These are phyloP conservation scores for Catostomus latipinnis DNA, from an alignment of 2,797 vertebrate genomes.

Conservation along the genomic window DNA sequence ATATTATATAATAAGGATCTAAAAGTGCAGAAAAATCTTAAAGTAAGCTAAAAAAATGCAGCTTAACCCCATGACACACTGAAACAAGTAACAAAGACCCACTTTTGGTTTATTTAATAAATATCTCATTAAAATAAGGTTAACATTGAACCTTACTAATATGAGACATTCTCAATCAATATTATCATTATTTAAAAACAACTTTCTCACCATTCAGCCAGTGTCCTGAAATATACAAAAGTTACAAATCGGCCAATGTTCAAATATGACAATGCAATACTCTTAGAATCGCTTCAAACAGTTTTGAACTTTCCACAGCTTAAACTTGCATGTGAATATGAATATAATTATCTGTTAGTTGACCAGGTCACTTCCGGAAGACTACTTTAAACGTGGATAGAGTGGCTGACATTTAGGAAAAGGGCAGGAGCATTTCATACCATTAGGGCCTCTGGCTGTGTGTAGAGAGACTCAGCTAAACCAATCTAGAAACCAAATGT, in stretches of 20 bases:
- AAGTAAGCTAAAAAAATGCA: background rate
- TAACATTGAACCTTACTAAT: background rate
- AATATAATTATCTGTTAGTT: constrained; percentile 53
- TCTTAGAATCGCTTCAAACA: background rate
- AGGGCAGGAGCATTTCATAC: constrained; percentile 51
- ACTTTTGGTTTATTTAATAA: constrained; percentile 7
- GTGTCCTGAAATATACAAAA: no score
- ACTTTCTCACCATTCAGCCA: no score
- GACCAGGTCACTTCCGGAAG: constrained; percentile 43
- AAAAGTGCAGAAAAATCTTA: background rate
- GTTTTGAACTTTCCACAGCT: constrained; percentile 19
- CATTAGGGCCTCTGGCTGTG: constrained; percentile 42
- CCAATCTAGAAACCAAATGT: constrained; percentile 45
- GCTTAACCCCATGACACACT: background rate
- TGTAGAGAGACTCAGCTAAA: constrained; percentile 35
- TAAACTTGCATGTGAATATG: constrained; percentile 38
- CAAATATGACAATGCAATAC: no score
- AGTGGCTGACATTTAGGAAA: constrained; percentile 52
- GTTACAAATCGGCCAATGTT: no score
- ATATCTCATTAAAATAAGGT: background rate
- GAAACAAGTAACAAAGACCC: background rate
- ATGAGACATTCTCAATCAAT: background rate
- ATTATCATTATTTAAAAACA: no score
- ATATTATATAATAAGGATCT: background rate
- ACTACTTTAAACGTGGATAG: constrained; percentile 42